Percentiles rank a stretch among this genome's conserved stretches.
These are phyloP conservation scores for Lineus longissimus DNA, from an alignment of 1,140 invertebrate genomes.

Conservation along the genomic window DNA sequence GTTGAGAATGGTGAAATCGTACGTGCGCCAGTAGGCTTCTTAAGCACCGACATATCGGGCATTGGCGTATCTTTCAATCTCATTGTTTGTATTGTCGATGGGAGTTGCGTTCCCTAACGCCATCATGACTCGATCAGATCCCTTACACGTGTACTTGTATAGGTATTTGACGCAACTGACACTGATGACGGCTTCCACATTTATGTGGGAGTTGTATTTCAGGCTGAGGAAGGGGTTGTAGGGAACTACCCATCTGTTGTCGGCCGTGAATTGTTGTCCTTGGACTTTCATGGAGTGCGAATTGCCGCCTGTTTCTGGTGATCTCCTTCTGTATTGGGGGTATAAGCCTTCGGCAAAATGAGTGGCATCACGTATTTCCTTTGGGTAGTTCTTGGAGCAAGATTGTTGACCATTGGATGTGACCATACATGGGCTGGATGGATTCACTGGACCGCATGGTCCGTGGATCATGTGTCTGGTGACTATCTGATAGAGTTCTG, in stretches of 20 bases:
- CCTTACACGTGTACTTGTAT: constrained; percentile 47
- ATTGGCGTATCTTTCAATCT: neutral
- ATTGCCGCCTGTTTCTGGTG: neutral
- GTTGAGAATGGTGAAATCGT: neutral
- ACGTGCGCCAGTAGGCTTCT: neutral
- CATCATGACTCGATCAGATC: constrained; percentile 18
- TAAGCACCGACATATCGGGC: neutral
- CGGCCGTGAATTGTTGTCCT: neutral
- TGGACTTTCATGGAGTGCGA: neutral
- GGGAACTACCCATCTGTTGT: constrained; percentile 16
- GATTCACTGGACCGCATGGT: no score
- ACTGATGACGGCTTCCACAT: constrained; percentile 14
- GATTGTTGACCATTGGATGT: no score
- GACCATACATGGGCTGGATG: no score
- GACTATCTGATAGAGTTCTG: constrained; percentile 12
- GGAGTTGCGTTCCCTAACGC: neutral
- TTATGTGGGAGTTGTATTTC: constrained; percentile 23
- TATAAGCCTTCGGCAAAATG: neutral
- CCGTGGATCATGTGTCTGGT: constrained; percentile 22
- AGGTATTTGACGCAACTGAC: constrained; percentile 25
- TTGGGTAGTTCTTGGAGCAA: no score
- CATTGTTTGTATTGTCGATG: neutral
- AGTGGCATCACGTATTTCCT: no score
- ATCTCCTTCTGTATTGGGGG: neutral
- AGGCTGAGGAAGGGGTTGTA: constrained; percentile 18